Percentiles rank a stretch among this genome's conserved stretches.
phyloP scores from a whole-genome alignment of 2,113 vertebrate genomes.

The Xerus inauris region DNA sequence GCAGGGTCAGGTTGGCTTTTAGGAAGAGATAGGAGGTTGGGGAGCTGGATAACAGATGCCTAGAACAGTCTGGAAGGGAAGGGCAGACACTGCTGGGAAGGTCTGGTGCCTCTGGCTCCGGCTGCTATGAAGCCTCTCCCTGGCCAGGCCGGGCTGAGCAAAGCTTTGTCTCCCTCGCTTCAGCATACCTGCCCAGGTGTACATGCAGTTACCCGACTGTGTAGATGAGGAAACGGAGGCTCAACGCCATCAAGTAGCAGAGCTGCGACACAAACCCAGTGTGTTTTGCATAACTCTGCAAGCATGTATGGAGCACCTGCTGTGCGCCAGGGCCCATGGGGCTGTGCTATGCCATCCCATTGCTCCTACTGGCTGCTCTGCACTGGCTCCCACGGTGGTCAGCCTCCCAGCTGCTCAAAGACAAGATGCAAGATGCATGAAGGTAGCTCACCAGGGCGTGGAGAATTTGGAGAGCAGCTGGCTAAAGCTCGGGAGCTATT shows the following conservation, averaged over 20 bases:
- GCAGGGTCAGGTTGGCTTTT: not conserved
- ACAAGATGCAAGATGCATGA: not conserved
- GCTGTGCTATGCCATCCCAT: too few species aligned
- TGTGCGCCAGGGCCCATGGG: not conserved
- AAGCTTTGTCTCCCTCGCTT: not conserved
- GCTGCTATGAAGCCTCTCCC: rapidly evolving
- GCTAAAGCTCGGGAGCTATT: rapidly evolving
- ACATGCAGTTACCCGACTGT: not conserved
- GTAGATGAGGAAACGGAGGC: not conserved
- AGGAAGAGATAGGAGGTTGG: not conserved
- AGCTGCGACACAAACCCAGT: not conserved
- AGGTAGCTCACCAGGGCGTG: not conserved
- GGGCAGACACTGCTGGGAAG: not conserved
- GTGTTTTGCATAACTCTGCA: not conserved
- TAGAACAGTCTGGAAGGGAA: not conserved
- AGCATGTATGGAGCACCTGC: not conserved
- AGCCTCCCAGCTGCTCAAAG: not conserved
- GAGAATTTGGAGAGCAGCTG: not conserved
- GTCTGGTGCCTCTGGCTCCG: not conserved
- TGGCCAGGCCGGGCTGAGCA: not conserved
- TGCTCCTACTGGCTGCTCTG: not conserved
- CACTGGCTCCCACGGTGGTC: rapidly evolving
- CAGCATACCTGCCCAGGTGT: not conserved
- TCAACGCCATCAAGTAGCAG: not conserved
- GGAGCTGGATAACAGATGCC: not conserved